Evolutionary conservation across 2,797 vertebrate genomes (phyloP).

Genomic region (Typhlichthys eigenmanni): DNA sequence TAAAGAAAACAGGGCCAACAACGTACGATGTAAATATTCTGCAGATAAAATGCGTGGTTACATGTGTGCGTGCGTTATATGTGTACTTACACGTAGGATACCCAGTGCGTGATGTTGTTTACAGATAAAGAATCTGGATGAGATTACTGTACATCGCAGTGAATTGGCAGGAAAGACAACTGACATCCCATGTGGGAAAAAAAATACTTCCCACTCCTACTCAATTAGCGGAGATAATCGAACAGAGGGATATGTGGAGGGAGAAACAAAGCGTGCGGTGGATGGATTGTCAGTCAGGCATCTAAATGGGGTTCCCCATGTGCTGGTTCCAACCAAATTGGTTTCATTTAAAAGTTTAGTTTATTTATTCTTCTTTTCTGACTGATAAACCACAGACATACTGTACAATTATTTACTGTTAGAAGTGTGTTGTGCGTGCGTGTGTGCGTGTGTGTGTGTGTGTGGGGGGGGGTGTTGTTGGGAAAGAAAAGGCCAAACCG

Average conservation of each 20-base stretch:
- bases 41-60: background rate
- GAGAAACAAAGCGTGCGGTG: slow-evolving; percentile 11
- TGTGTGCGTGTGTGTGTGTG: no score
- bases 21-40: no score
- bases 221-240: slow-evolving; percentile 22
- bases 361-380: slow-evolving; percentile 2
- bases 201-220: slow-evolving; percentile 7
- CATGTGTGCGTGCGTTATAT: background rate
- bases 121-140: slow-evolving; percentile 36
- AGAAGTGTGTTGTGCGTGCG: no score
- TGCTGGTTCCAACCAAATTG: slow-evolving; percentile 4
- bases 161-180: slow-evolving; percentile 7
- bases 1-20: no score
- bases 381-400: no score
- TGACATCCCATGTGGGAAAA: slow-evolving; percentile 5
- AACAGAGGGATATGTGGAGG: background rate
- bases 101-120: slow-evolving; percentile 18
- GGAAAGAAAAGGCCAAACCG: slow-evolving; percentile 8
- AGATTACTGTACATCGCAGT: background rate
- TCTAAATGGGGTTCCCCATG: slow-evolving; percentile 22
- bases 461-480: background rate
- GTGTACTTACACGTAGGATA: background rate
- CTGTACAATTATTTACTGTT: no score
- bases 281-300: background rate
- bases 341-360: no score